These are phyloP conservation scores for Sycophila sp. DNA, from an alignment of 1,140 invertebrate species.

Conservation along the genomic window DNA sequence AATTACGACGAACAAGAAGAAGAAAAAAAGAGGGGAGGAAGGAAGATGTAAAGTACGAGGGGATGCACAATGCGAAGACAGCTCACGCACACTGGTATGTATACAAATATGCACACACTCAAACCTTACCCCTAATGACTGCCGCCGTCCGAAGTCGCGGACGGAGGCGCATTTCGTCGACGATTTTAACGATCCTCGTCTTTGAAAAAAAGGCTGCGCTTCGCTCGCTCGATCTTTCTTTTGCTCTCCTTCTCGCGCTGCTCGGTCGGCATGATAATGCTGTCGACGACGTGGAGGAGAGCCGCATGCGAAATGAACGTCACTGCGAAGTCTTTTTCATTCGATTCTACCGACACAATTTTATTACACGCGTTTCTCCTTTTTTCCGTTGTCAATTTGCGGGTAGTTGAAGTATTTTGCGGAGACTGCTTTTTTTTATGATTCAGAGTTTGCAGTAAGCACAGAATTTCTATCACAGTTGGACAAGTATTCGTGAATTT, in stretches of 20 bases:
- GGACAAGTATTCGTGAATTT: no score
- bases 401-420: no score
- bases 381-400: no score
- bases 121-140: slow-evolving; percentile 19
- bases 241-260: not conserved
- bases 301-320: not conserved
- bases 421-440: no score
- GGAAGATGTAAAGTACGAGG: not conserved
- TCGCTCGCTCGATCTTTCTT: not conserved
- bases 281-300: not conserved
- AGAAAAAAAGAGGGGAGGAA: not conserved
- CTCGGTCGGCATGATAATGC: not conserved
- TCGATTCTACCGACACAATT: no score
- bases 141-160: not conserved
- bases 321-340: not conserved
- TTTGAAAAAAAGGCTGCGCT: not conserved
- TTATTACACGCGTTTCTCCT: no score
- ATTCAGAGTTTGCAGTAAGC: no score
- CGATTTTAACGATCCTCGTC: slow-evolving; percentile 15
- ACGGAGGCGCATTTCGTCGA: slow-evolving; percentile 11
- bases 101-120: not conserved
- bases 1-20: no score
- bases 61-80: not conserved
- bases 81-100: no score
- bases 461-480: no score